Evolutionary conservation across 2,113 vertebrate genomes (phyloP).

Genomic region (Atractosteus spatula): DNA sequence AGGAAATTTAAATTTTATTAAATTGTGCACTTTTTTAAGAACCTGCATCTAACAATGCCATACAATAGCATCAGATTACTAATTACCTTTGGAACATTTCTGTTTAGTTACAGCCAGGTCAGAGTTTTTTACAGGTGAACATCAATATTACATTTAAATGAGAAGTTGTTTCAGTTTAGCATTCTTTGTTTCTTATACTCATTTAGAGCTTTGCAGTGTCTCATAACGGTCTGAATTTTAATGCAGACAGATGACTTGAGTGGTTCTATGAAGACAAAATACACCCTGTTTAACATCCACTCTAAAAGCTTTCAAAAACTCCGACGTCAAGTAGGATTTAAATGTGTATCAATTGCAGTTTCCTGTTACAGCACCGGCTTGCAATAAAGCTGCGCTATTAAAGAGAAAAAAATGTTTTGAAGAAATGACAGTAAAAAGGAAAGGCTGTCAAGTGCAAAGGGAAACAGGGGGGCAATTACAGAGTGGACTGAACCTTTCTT

Average conservation of each 20-base stretch:
- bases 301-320: conserved; percentile 70
- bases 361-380: neutral
- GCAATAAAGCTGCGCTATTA: conserved; percentile 4
- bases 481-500: conserved; percentile 17
- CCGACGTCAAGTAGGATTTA: conserved; percentile 64
- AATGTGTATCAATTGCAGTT: conserved; percentile 58
- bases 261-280: conserved; percentile 59
- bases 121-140: neutral
- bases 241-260: conserved; percentile 66
- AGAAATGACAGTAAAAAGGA: conserved; percentile 42
- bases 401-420: conserved; percentile 19
- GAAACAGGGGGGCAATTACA: neutral
- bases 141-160: neutral
- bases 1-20: too few relatives aligned
- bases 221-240: conserved; percentile 56
- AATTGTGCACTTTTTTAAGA: too few relatives aligned
- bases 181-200: conserved; percentile 57
- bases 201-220: conserved; percentile 64
- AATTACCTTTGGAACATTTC: neutral
- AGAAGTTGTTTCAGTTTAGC: neutral
- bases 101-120: too few relatives aligned
- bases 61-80: neutral
- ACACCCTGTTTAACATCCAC: conserved; percentile 52
- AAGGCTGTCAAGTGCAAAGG: conserved; percentile 24
- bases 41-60: too few relatives aligned